These are phyloP conservation scores for Trissonchulus sp. DNA, from an alignment of 2,888 invertebrate genomes.

Conservation along the genomic window DNA sequence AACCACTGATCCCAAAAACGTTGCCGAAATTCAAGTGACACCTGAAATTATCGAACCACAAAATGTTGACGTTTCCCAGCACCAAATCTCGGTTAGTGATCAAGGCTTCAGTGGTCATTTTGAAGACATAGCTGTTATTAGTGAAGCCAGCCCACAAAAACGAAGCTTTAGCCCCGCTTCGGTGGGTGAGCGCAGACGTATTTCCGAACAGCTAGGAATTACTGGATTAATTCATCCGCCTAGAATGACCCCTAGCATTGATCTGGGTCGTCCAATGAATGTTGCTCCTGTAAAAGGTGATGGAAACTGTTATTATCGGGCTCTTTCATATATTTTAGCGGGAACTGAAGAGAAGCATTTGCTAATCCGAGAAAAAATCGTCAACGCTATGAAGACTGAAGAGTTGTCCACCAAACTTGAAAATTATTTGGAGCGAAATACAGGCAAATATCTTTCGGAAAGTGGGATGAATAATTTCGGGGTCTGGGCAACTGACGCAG, in stretches of 20 bases:
- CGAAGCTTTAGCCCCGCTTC: background rate
- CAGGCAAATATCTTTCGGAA: background rate
- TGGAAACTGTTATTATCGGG: slow-evolving; percentile 16
- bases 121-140: no score
- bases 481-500: slow-evolving; percentile 10
- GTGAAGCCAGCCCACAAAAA: background rate
- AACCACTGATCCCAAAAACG: no score
- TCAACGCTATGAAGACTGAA: background rate
- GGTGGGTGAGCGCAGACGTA: background rate
- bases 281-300: background rate
- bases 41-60: no score
- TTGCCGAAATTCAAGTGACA: no score
- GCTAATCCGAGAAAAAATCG: background rate
- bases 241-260: background rate
- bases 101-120: no score
- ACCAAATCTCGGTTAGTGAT: no score
- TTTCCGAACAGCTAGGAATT: background rate
- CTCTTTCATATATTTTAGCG: background rate
- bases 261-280: background rate
- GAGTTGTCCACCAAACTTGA: background rate
- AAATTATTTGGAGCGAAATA: background rate
- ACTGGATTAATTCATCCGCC: slow-evolving; percentile 10
- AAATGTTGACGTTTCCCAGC: no score
- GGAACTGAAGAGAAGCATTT: slow-evolving; percentile 11
- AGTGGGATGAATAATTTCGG: background rate